Evolutionary conservation across 2,888 invertebrate species (phyloP), one percentile per base, ranked within the genome.

Genomic region (Sturmia bella): DNA sequence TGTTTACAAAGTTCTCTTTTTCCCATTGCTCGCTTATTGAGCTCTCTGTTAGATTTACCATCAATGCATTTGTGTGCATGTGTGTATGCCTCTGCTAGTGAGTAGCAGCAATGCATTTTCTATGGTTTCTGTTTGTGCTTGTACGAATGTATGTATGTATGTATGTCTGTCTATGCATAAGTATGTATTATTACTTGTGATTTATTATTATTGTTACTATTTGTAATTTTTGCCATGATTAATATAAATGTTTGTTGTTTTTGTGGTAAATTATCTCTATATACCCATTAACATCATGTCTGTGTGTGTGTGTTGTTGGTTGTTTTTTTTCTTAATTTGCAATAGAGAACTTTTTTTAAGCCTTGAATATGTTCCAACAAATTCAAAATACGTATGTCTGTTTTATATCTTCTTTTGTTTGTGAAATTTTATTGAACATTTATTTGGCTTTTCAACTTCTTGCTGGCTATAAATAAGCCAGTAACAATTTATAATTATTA

Each of bases 81-180:
- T 45, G 6, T 52, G 1, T 39, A 50, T 21, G 48, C 19, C 17
- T 41, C 15, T 52, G 17, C 45, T 37, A 39, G 15, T 56, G 52
- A 43, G 37, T 74, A 52, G 63, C 63, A 52, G n/a, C 39, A 59
- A 79, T 75, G 66, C 39, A 75, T 75, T 76, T 80, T 80, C 59
- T 80, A 76, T 72, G 80, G 75, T 75, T 80, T 80, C 75, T 54
- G 32, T n/a, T n/a, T n/a, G n/a, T n/a, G n/a, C n/a, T n/a, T n/a
- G n/a, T 57, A 12, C 6, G 41, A 27, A 45, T 64, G 41, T 32
- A 7, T 32, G 12, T 21, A 3, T 27, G 19, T 12, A 11, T 2
- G 9, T 15, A 21, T 41, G 59, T 69, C 15, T 21, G 12, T 19
- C 7, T 24, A 27, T 27, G 59, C 68, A 11, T 17, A 32, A 59